phyloP scores from a whole-genome alignment of 2,113 vertebrate species.

The Lophochroa leadbeateri region DNA sequence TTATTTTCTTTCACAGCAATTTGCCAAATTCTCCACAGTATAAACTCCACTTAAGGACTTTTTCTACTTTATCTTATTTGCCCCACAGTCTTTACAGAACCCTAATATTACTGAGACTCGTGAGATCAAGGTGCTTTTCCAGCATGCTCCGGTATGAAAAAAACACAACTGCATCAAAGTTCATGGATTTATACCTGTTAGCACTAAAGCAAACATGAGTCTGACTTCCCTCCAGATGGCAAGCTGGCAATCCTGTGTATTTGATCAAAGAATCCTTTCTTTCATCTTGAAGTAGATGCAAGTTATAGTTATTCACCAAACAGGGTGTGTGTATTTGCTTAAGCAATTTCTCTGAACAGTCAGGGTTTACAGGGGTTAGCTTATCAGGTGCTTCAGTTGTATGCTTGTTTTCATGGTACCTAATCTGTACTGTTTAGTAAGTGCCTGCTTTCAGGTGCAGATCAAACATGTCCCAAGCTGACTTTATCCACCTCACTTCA shows the following conservation, averaged over 20 bases:
- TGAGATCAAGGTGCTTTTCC: neutral
- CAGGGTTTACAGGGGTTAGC: neutral
- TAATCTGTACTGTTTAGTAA: neutral
- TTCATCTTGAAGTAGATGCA: neutral
- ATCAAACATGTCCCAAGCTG: neutral
- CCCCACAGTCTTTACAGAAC: neutral
- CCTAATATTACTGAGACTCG: neutral
- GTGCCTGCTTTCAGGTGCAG: neutral
- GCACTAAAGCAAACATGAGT: neutral
- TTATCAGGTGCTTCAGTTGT: neutral
- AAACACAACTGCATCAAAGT: neutral
- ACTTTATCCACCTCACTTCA: neutral
- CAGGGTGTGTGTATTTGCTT: neutral
- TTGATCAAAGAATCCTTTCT: neutral
- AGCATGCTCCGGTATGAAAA: neutral
- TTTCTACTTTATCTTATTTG: neutral
- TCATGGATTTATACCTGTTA: neutral
- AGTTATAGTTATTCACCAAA: neutral
- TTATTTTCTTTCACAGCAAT: neutral
- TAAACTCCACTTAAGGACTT: neutral
- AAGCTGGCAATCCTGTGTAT: neutral
- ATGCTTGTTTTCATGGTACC: neutral
- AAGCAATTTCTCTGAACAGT: neutral
- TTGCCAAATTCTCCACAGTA: neutral
- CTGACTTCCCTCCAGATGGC: neutral